Evolutionary conservation across 2,888 invertebrate genomes (phyloP), one percentile per base, ranked within the genome.

Genomic region (Parochlus steinenii): DNA sequence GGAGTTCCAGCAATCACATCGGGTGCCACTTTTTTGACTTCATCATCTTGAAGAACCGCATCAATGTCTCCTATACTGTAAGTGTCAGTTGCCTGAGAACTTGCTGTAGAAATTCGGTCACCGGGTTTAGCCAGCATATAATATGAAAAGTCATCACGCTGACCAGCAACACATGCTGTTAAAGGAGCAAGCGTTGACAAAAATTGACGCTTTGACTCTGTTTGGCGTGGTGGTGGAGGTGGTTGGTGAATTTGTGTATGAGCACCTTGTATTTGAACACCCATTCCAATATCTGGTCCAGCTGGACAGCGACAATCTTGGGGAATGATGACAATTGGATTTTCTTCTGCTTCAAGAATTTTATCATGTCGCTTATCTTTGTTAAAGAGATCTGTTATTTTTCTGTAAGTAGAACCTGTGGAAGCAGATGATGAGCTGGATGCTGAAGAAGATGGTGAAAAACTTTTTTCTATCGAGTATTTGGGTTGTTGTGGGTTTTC

Each of bases 151-250:
- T 71, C 71, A 33, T 71, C 71, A 33, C 62, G 62, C 36, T 56
- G 61, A 0, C 74, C 69, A 0, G 73, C 69, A 7, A 80, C 82
- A 48, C 83, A 83, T 3, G 81, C 74, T 2, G 77, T 78, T 26
- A 82, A 56, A 1, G 83, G 82, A 1, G 81, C 80, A 38, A 83
- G 53, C 1, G 78, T 80, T 1, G 82, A 75, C 16, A 83, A 57
- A 53, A 85, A 82, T 55, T 82, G 83, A 38, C 78, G 69, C 27
- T 80, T 67, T 1, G 75, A 69, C 47, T 80, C 80, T 2, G 63
- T 47, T 38, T 67, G 63, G 2, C 67, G 50, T n/a, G 56, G 57
- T 37, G 23, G 42, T 38, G 23, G 44, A 54, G 42, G 62, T 37
- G 42, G 62, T 44, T 41, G 63, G 47, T 47, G 57, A 42, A 50